Base-by-base conservation (phyloP, 1,140 invertebrate species). In the Mycetomoellerius zeteki region DNA sequence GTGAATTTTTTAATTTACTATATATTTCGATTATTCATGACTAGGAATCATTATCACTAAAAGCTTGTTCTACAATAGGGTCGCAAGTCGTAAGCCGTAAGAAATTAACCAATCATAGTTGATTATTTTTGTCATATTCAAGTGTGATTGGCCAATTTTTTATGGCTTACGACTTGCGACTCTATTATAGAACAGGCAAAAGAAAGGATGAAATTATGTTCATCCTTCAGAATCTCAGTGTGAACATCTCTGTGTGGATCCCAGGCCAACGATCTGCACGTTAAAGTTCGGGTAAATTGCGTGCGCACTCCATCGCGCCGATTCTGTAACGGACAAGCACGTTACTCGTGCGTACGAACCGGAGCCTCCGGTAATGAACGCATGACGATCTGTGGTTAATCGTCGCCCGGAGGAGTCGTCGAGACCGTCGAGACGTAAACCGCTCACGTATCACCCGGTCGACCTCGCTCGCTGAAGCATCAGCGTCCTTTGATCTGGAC, bases 361-460 rank as follows among this genome's bases (percentile, higher is more conserved):
- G 50, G 50, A 21, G 37, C 54, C 33, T 72, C 65, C 54, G 69
- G 54, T 84, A 84, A 84, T 84, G 67, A 84, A 73, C 67, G 67
- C 80, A 84, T 21, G 69, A 73, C 54, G 80, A 84, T 73, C 67
- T 50, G 80, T 69, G 80, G 80, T 37, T 84, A 84, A 84, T 84
- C 80, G 37, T 84, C 80, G 80, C 54, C 80, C 54, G 67, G 67
- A 84, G 80, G 80, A 84, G 24, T 60, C 6, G 33, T 37, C 33
- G 33, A 37, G 33, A 37, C 33, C 67, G 69, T n/a, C 80, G 67
- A 84, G 67, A 84, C 67, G 80, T 60, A 69, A 73, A 84, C 54
- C 54, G 67, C 69, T 58, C 67, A 47, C 67, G 77, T 69, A 81
- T 71, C 50, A n/a, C 37, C 43, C 65, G 33, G 5, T 47, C 67